Percentiles rank a stretch among this genome's conserved stretches.
phyloP scores from a whole-genome alignment of 2,888 invertebrate species.

The Phoenoteleia sp. region DNA sequence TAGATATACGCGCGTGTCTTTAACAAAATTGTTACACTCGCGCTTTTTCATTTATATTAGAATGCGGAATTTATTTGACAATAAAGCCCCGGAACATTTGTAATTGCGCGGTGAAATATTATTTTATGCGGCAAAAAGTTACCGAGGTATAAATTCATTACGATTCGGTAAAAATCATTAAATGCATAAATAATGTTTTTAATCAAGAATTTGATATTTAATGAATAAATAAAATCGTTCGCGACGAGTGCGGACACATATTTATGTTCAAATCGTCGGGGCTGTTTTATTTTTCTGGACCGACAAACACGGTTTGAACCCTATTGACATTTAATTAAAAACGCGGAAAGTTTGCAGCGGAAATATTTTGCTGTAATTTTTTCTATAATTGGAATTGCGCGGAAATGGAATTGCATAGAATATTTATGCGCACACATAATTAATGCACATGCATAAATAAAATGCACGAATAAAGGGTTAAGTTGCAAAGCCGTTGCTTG shows the following conservation, averaged over 20 bases:
- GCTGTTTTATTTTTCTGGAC: conserved; percentile 43
- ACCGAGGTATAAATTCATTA: background rate
- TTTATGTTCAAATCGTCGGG: background rate
- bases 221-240: conserved; percentile 34
- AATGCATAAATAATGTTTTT: conserved; percentile 8
- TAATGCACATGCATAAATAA: conserved; percentile 58
- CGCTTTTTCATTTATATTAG: background rate
- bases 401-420: conserved; percentile 46
- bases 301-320: conserved; percentile 37
- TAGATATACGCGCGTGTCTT: background rate
- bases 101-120: background rate
- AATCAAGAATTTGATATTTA: conserved; percentile 34
- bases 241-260: background rate
- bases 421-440: conserved; percentile 46
- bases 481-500: conserved; percentile 31
- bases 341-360: conserved; percentile 39
- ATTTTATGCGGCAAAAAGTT: background rate
- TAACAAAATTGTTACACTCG: background rate
- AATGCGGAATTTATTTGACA: background rate
- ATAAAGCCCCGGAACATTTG: background rate
- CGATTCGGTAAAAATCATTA: background rate
- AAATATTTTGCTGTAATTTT: conserved; percentile 52
- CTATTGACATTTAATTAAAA: conserved; percentile 68
- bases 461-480: conserved; percentile 32
- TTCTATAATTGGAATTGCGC: conserved; percentile 48